phyloP scores from a whole-genome alignment of 2,113 vertebrate genomes.

The Lophochroa leadbeateri region DNA sequence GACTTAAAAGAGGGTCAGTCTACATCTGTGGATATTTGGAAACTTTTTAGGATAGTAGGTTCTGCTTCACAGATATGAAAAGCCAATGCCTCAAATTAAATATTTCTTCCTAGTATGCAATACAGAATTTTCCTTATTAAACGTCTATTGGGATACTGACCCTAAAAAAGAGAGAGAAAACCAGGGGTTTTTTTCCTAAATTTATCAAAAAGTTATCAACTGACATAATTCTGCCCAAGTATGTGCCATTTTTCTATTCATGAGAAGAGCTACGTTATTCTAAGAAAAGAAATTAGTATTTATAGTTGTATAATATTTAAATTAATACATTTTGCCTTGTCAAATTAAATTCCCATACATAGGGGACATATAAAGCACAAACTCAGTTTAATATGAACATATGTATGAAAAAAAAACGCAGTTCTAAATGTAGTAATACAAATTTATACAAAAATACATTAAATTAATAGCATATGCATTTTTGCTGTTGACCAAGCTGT shows the following conservation, averaged over 20 bases:
- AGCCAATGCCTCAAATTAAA: background rate
- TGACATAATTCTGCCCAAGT: background rate
- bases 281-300: background rate
- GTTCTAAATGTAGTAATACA: background rate
- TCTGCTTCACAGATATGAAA: background rate
- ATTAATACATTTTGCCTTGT: background rate
- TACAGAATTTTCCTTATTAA: background rate
- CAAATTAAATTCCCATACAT: background rate
- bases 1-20: background rate
- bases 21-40: accelerated
- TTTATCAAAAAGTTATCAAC: background rate
- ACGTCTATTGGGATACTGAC: background rate
- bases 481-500: background rate
- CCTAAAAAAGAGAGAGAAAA: background rate
- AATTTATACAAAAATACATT: background rate
- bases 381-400: background rate
- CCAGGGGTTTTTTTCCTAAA: background rate
- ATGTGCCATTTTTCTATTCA: background rate
- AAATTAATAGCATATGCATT: background rate
- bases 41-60: background rate
- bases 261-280: background rate
- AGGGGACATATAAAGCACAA: background rate
- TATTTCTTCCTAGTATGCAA: background rate
- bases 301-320: background rate
- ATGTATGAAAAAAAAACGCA: background rate